Evolutionary conservation across 2,888 invertebrate species (phyloP).

Genomic region (Camponotus fellah): DNA sequence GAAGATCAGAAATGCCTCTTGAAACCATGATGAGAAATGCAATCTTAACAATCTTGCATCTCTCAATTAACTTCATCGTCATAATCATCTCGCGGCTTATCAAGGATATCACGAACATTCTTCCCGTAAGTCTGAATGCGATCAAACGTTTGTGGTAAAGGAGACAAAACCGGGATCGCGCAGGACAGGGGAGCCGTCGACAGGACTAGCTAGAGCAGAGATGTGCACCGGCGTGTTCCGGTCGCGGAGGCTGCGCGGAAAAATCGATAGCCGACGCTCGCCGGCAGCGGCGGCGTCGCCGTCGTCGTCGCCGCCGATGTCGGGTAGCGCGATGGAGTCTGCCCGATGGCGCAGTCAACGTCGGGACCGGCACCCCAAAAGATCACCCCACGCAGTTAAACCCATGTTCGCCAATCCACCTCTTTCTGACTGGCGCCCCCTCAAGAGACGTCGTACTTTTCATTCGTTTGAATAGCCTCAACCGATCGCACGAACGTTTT

Average conservation of each 20-base stretch:
- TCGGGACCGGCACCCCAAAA: conserved; percentile 83
- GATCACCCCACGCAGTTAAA: conserved; percentile 74
- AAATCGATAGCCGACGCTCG: conserved; percentile 82
- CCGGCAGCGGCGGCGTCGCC: conserved; percentile 60
- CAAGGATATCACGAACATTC: background rate
- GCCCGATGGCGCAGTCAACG: conserved; percentile 82
- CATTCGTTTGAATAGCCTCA: conserved; percentile 28
- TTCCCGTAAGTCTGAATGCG: background rate
- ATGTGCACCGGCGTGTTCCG: conserved; percentile 75
- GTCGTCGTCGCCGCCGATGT: conserved; percentile 65
- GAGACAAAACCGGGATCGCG: background rate
- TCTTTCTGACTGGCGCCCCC: conserved; percentile 53
- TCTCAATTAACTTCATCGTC: background rate
- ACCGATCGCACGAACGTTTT: conserved; percentile 21
- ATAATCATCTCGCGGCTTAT: conserved; percentile 16
- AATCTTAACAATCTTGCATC: background rate
- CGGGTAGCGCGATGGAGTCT: conserved; percentile 80
- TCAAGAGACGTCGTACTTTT: conserved; percentile 19
- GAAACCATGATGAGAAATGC: conserved; percentile 5
- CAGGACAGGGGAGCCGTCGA: conserved; percentile 46
- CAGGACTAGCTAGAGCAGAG: conserved; percentile 66
- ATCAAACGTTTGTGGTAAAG: background rate
- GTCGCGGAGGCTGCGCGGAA: conserved; percentile 85
- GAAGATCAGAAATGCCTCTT: background rate
- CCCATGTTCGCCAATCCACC: conserved; percentile 69